Percentiles rank a stretch among this genome's conserved stretches.
Evolutionary conservation across 2,888 invertebrate genomes (phyloP).

Genomic region (Rhagonycha lutea): DNA sequence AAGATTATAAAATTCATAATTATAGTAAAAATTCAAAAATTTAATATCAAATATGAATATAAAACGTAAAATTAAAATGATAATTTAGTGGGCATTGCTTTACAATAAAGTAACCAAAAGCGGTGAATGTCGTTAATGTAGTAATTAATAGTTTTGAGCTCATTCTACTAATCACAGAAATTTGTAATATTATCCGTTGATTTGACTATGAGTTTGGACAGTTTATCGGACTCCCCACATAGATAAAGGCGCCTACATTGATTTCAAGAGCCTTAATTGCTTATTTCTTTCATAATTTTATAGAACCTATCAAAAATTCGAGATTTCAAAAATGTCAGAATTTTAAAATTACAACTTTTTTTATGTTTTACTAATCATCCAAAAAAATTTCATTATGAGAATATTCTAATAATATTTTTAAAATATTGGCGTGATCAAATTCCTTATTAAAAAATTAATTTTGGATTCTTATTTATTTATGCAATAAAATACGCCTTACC

Average conservation of each 20-base stretch:
- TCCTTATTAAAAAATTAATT: not conserved
- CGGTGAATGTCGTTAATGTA: conserved; percentile 38
- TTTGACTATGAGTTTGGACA: conserved; percentile 38
- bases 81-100: conserved; percentile 44
- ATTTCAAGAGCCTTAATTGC: conserved; percentile 20
- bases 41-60: conserved; percentile 10
- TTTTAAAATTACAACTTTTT: not conserved
- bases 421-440: conserved; percentile 1
- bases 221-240: conserved; percentile 45
- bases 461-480: not conserved
- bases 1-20: conserved; percentile 1
- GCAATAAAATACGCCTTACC: not conserved
- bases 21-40: conserved; percentile 12
- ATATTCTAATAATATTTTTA: conserved; percentile 2
- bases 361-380: not conserved
- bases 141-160: conserved; percentile 37
- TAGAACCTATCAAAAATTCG: not conserved
- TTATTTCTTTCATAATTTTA: conserved; percentile 9
- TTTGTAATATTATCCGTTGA: conserved; percentile 42
- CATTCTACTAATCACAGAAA: conserved; percentile 40
- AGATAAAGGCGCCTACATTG: conserved; percentile 32
- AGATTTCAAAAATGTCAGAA: not conserved
- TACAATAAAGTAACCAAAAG: conserved; percentile 43
- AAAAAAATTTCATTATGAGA: not conserved
- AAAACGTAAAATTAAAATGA: conserved; percentile 16